Conservation (phyloP, 2,888 invertebrate species). For the Plagodis pulveraria region DNA sequence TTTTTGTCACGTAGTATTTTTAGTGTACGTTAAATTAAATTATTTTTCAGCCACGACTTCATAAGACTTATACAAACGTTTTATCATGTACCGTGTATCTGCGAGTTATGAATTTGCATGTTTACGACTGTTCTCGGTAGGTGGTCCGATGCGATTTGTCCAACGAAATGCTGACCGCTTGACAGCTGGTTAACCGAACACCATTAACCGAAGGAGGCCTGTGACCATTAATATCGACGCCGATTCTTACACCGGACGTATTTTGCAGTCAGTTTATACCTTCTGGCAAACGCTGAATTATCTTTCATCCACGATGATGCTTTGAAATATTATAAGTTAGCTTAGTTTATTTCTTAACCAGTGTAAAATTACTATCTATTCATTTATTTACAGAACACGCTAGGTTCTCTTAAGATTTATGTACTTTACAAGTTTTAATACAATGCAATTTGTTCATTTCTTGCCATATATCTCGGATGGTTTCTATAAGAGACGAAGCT, state of each 20-base stretch:
- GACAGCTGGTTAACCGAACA: constrained; percentile 71
- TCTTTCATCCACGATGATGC: constrained; percentile 60
- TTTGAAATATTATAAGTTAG: constrained; percentile 61
- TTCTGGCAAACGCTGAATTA: constrained; percentile 58
- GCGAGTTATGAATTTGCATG: constrained; percentile 70
- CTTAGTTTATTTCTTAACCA: constrained; percentile 53
- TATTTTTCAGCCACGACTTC: background rate
- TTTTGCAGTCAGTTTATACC: constrained; percentile 68
- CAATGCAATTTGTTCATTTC: constrained; percentile 6
- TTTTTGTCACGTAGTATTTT: too few relatives aligned
- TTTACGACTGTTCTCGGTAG: constrained; percentile 72
- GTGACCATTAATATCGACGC: constrained; percentile 50
- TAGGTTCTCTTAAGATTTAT: constrained; percentile 1
- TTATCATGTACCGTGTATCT: constrained; percentile 29
- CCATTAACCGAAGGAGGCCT: constrained; percentile 66
- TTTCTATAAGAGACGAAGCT: constrained; percentile 19
- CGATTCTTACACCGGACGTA: constrained; percentile 56
- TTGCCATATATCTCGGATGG: constrained; percentile 2
- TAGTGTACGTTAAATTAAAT: too few relatives aligned
- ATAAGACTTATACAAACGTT: constrained; percentile 1
- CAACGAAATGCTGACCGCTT: constrained; percentile 65
- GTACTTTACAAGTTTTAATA: constrained; percentile 10
- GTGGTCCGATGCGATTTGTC: constrained; percentile 77
- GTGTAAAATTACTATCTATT: background rate
- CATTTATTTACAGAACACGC: constrained; percentile 3